phyloP scores from a whole-genome alignment of 2,888 invertebrate species.

The Zaprionus lineosus region DNA sequence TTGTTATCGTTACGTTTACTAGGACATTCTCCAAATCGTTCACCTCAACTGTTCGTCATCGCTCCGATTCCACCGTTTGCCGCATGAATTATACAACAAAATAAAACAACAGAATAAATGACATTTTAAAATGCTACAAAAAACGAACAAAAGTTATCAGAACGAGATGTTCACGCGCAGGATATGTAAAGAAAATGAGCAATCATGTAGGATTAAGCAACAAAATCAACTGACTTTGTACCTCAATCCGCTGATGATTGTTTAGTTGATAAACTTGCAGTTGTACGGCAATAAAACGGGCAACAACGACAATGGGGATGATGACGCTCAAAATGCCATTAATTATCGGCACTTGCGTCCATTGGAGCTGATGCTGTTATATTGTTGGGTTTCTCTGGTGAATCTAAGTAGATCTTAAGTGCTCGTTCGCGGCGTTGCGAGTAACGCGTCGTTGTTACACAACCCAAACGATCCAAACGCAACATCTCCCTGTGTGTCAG shows the following conservation, averaged over 20 bases:
- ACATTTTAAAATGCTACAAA: slow-evolving; percentile 45
- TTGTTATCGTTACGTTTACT: slow-evolving; percentile 41
- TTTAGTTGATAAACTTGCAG: slow-evolving; percentile 31
- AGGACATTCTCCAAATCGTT: slow-evolving; percentile 25
- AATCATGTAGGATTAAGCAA: background rate
- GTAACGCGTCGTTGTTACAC: slow-evolving; percentile 82
- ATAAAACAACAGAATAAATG: slow-evolving; percentile 65
- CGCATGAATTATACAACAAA: slow-evolving; percentile 45
- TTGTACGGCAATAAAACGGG: slow-evolving; percentile 14
- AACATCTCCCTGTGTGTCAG: slow-evolving; percentile 85
- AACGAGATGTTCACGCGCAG: slow-evolving; percentile 12
- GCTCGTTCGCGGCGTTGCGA: slow-evolving; percentile 88
- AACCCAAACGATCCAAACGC: slow-evolving; percentile 83
- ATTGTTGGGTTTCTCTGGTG: slow-evolving; percentile 76
- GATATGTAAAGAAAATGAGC: slow-evolving; percentile 9
- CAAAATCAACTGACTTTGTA: no score
- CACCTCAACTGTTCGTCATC: background rate
- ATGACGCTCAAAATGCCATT: slow-evolving; percentile 22
- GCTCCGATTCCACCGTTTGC: slow-evolving; percentile 13
- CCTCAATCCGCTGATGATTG: no score
- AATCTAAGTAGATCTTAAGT: slow-evolving; percentile 88
- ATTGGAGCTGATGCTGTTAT: slow-evolving; percentile 62
- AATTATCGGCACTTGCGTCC: slow-evolving; percentile 63
- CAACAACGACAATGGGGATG: slow-evolving; percentile 8
- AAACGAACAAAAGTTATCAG: slow-evolving; percentile 25